Percentiles rank a stretch among this genome's conserved stretches.
Conservation (phyloP, 2,797 vertebrate genomes). For the Tangara arthus region DNA sequence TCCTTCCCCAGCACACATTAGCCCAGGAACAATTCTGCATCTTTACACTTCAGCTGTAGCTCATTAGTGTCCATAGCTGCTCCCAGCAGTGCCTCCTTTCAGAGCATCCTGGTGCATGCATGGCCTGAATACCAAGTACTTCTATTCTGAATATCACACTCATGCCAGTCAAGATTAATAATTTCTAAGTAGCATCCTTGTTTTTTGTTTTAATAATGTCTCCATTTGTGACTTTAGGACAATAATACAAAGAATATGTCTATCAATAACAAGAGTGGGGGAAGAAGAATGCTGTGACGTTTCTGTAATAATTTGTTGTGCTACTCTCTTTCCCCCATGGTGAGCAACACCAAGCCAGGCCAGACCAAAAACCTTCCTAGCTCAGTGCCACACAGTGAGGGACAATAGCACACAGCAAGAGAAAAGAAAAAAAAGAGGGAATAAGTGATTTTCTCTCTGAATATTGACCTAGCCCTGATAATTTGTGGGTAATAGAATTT, state of each 20-base stretch:
- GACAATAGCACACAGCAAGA: background rate
- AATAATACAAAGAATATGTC: background rate
- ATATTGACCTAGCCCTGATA: background rate
- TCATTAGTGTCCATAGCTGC: conserved; percentile 30
- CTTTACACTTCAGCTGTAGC: background rate
- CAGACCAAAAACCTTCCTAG: background rate
- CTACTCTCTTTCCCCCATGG: background rate
- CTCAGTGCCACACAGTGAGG: background rate
- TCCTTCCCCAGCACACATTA: background rate
- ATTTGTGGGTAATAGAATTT: background rate
- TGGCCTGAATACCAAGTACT: conserved; percentile 28
- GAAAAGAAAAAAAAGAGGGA: accelerated
- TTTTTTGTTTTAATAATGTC: background rate
- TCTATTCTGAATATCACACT: background rate
- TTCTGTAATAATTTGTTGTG: background rate
- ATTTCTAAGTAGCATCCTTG: background rate
- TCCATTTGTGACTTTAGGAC: background rate
- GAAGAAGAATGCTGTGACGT: background rate
- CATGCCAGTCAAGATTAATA: background rate
- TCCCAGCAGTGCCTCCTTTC: background rate
- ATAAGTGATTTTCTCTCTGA: background rate
- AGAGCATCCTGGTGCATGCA: background rate
- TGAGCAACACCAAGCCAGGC: background rate
- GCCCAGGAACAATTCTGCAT: background rate
- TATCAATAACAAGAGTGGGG: background rate